Evolutionary conservation across 2,888 invertebrate genomes (phyloP), one percentile per base, ranked within the genome.

Genomic region (Xanthia icteritia): DNA sequence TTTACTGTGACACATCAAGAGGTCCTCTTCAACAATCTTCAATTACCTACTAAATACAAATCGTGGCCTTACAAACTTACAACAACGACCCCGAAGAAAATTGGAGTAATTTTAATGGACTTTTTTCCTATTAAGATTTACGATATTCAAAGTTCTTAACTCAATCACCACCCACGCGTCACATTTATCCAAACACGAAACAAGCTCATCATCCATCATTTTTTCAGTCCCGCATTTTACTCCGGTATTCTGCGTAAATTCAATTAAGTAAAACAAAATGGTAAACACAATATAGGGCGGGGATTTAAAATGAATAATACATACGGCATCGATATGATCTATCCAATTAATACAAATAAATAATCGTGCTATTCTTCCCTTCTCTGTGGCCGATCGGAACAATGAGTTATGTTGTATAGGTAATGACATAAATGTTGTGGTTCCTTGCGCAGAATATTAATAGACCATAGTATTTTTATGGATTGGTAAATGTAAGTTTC

Each of bases 341-440:
- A 79, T 84, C 83, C 88, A 87, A 88, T 88, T 88, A 86, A 83
- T 75, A 87, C 80, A 87, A 83, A 86, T 87, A 91, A 92, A 92
- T 92, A 94, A 94, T 93, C 91, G 92, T 89, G 91, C 82, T 86
- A 88, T 92, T 91, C 90, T 58, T 76, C 72, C 77, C 88, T 90
- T 84, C 87, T 86, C 86, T 85, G 81, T 75, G 68, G 51, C 82
- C 76, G 75, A 73, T 80, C 11, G 77, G 23, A 58, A 74, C 54
- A 61, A 73, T 81, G 77, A 74, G 27, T 68, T 63, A 81, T 84
- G 45, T 42, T 76, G 56, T 60, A 36, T 36, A 67, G n/a, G 69
- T 61, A 78, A 71, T 36, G 48, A 56, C 31, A 78, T 82, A 56
- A 79, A 69, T 74, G 68, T 68, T 51, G 56, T 68, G 74, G 39